These are phyloP conservation scores for Monopis laevigella DNA, from an alignment of 2,888 invertebrate species.

Conservation along the genomic window DNA sequence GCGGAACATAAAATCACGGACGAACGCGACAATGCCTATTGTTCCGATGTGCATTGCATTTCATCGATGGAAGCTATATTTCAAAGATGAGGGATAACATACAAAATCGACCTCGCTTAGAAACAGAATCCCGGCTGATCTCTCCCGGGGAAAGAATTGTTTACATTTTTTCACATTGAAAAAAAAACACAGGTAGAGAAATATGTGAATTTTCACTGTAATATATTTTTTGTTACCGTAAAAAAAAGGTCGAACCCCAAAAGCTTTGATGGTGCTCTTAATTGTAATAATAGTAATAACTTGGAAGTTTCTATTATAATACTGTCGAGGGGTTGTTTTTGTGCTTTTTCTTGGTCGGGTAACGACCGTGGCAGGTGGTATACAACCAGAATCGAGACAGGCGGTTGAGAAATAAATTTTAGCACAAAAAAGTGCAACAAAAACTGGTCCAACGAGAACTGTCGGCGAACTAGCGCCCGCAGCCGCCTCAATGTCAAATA, in stretches of 20 bases:
- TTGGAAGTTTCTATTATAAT: constrained; percentile 55
- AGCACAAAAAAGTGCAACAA: constrained; percentile 49
- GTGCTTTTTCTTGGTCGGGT: constrained; percentile 53
- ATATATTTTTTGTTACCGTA: constrained; percentile 37
- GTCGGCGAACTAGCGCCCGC: constrained; percentile 13
- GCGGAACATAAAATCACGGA: no score
- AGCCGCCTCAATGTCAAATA: constrained; percentile 47
- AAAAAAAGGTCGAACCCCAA: constrained; percentile 48
- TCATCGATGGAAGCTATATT: no score
- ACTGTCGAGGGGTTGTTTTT: constrained; percentile 33
- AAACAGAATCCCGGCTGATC: background rate
- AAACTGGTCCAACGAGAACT: constrained; percentile 37
- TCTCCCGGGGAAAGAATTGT: constrained; percentile 34
- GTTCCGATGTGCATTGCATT: no score
- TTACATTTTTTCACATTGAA: constrained; percentile 49
- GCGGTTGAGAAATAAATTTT: constrained; percentile 46
- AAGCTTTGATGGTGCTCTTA: constrained; percentile 43
- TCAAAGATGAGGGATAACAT: no score
- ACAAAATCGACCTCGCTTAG: background rate
- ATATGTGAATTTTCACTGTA: constrained; percentile 19
- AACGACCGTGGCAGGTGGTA: constrained; percentile 64
- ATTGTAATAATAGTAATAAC: constrained; percentile 51
- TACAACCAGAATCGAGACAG: constrained; percentile 31
- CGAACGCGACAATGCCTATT: no score
- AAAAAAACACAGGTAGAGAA: constrained; percentile 33